These are phyloP conservation scores for Sipha flava DNA, from an alignment of 1,140 invertebrate species.

Conservation along the genomic window DNA sequence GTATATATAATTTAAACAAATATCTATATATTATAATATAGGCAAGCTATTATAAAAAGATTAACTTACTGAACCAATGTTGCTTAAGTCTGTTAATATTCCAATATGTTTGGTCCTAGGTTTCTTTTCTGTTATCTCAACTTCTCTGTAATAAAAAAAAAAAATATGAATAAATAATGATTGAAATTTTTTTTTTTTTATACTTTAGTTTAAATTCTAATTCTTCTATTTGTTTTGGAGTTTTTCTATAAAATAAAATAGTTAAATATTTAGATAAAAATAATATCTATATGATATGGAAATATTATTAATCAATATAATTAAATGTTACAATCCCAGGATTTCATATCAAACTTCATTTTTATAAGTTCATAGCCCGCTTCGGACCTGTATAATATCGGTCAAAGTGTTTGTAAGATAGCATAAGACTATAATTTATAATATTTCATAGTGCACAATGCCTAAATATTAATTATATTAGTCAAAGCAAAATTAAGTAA, in stretches of 20 bases:
- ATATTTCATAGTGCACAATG: too few relatives aligned
- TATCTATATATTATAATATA: neutral
- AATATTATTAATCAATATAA: too few relatives aligned
- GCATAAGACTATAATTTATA: too few relatives aligned
- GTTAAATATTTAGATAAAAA: too few relatives aligned
- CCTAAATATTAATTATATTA: too few relatives aligned
- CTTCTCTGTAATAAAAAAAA: neutral
- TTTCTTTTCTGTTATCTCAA: neutral
- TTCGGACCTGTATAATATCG: too few relatives aligned
- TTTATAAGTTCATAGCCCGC: too few relatives aligned
- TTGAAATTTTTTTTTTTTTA: neutral
- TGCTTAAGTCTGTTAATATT: neutral
- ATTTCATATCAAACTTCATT: too few relatives aligned
- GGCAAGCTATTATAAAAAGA: neutral
- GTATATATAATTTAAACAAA: neutral
- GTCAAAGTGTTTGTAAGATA: too few relatives aligned
- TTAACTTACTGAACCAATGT: neutral
- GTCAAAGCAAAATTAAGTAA: too few relatives aligned
- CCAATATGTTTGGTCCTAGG: neutral
- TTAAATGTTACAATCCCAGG: too few relatives aligned
- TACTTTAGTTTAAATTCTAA: constrained; percentile 1
- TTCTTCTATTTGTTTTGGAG: neutral
- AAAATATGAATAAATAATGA: neutral
- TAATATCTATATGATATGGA: too few relatives aligned
- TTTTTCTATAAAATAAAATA: neutral